Base-by-base conservation (phyloP, 64 coral and sea anemone genomes). In the Pocillopora damicornis region DNA sequence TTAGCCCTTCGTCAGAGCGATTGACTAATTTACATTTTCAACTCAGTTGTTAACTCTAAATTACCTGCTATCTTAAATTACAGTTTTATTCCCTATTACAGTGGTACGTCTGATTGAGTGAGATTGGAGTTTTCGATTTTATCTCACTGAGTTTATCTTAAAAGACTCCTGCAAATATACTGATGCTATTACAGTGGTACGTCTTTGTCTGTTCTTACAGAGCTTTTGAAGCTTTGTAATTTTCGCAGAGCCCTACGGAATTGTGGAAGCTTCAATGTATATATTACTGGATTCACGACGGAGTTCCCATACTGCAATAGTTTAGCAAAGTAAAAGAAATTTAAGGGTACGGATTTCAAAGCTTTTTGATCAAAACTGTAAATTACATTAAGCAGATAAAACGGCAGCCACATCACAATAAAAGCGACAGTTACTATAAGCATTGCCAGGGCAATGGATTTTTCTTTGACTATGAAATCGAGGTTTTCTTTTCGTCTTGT, bases 251-350 rank as follows among this genome's bases (percentile, higher is more conserved):
- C 86, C 17, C 61, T 77, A 18, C 18, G 23, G 59, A 88, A 88
- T 37, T 75, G 15, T 20, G 86, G 74, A 37, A 88, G 23, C 86
- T 88, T 88, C 11, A 88, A 51, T 16, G 73, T 76, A 34, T 88
- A 88, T 75, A 88, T 76, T 5, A 88, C 65, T 62, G 86, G 86
- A 77, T 88, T 88, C 25, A 65, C 86, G n/a, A 88, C 16, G 15
- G 86, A 88, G 36, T 88, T 88, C 20, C 86, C 61, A 77, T 88
- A 88, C 6, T 88, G 86, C 61, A 88, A 18, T 37, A 88, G 16
- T 60, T 88, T 88, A 11, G 58, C 86, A 35, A 61, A 65, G 86
- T 76, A 88, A 1, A 88, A 36, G 9, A 75, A 23, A 76, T 75
- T 76, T n/a, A 11, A 34, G 51, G 73, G 86, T 8, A 76, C 56